Conservation (phyloP, 2,888 invertebrate species). For the Itoplectis maculator region DNA sequence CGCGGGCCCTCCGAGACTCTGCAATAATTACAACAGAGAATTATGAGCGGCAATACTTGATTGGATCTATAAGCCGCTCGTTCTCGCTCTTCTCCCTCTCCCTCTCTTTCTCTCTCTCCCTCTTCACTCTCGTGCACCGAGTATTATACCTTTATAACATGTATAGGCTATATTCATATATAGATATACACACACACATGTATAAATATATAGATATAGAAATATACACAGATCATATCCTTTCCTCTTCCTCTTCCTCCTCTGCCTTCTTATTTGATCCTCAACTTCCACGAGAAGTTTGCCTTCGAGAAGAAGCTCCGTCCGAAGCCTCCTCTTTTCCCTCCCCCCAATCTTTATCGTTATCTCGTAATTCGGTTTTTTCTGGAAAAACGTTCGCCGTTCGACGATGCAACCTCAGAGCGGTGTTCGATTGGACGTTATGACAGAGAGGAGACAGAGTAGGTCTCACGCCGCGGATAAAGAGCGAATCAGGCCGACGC, state of each 20-base stretch:
- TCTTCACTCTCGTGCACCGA: slow-evolving; percentile 31
- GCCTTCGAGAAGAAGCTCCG: not conserved
- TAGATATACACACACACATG: too few species aligned
- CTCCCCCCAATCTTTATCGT: slow-evolving; percentile 51
- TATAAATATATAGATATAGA: not conserved
- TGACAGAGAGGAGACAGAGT: slow-evolving; percentile 48
- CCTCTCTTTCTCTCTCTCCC: slow-evolving; percentile 34
- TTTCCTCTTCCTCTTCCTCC: slow-evolving; percentile 12
- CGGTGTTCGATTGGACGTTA: not conserved
- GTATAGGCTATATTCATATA: slow-evolving; percentile 37
- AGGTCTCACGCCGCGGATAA: slow-evolving; percentile 35
- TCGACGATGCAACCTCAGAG: slow-evolving; percentile 9
- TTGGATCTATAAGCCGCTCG: slow-evolving; percentile 81
- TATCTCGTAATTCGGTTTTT: slow-evolving; percentile 54
- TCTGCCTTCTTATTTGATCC: slow-evolving; percentile 33
- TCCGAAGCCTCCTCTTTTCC: slow-evolving; percentile 28
- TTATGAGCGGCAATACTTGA: slow-evolving; percentile 82
- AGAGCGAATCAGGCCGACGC: slow-evolving; percentile 54
- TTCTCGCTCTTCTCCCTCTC: slow-evolving; percentile 53
- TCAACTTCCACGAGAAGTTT: slow-evolving; percentile 34
- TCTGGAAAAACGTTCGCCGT: slow-evolving; percentile 45
- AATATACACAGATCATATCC: not conserved
- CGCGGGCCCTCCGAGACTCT: slow-evolving; percentile 76
- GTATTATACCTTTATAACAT: slow-evolving; percentile 54
- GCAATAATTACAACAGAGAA: slow-evolving; percentile 83